Conservation (phyloP, 2,888 invertebrate species). For the Ditula angustiorana region DNA sequence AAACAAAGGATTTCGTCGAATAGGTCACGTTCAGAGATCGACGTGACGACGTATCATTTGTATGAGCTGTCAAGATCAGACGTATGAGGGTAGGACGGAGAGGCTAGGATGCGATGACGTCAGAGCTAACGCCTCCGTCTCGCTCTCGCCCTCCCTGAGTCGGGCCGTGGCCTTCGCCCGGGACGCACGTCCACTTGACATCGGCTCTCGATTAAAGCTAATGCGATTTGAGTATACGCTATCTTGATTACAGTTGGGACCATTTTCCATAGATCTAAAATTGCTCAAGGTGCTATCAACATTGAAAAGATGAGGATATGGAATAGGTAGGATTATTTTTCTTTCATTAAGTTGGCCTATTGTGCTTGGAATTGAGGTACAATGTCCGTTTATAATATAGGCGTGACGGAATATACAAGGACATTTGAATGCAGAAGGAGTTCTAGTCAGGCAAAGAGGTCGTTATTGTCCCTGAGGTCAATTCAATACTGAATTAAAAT, state of each 20-base stretch:
- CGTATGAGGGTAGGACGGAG: constrained; percentile 54
- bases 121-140: constrained; percentile 11
- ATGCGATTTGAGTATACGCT: constrained; percentile 73
- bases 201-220: constrained; percentile 65
- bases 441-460: background rate
- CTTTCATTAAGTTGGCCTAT: background rate
- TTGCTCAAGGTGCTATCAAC: background rate
- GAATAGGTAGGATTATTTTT: background rate
- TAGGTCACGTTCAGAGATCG: constrained; percentile 48
- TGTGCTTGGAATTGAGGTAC: constrained; percentile 8
- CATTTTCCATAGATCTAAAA: constrained; percentile 46
- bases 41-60: constrained; percentile 53
- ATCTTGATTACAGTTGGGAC: constrained; percentile 60
- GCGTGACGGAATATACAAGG: background rate
- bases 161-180: constrained; percentile 36
- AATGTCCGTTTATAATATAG: background rate
- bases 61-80: constrained; percentile 56
- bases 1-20: constrained; percentile 49
- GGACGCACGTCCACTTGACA: constrained; percentile 48
- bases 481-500: too few species aligned
- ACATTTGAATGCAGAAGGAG: background rate
- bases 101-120: constrained; percentile 35
- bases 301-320: background rate
- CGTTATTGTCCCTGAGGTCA: background rate
- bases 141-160: constrained; percentile 31